Percentiles rank a stretch among this genome's conserved stretches.
Conservation (phyloP, 2,113 vertebrate genomes). For the Hippolais icterina region DNA sequence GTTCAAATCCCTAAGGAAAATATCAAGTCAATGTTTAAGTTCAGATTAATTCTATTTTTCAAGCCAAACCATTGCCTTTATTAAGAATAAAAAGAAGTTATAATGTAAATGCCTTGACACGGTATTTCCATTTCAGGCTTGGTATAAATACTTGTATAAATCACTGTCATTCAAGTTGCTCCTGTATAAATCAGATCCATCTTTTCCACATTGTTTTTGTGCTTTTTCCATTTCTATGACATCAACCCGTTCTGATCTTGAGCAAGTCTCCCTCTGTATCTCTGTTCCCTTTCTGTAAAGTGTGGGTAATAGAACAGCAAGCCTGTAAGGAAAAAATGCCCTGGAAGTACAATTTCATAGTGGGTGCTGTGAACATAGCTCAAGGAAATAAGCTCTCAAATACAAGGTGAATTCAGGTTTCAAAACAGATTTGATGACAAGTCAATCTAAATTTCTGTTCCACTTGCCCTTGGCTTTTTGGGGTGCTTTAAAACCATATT, state of each 20-base stretch:
- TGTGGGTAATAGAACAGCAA: not conserved
- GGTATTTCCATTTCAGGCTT: not conserved
- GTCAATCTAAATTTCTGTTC: not conserved
- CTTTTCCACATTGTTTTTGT: not conserved
- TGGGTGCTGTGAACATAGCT: not conserved
- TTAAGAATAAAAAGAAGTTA: not conserved
- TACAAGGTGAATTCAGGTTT: not conserved
- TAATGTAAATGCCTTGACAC: not conserved
- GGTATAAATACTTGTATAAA: not conserved
- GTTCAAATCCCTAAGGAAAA: not conserved
- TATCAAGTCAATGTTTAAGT: not conserved
- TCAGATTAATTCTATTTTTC: slow-evolving; percentile 8
- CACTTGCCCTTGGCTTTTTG: not conserved
- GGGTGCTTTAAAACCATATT: not conserved
- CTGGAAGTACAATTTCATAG: not conserved
- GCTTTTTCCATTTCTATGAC: not conserved
- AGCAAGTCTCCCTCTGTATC: not conserved
- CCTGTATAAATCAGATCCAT: not conserved
- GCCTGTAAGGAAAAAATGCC: not conserved
- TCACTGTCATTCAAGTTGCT: not conserved
- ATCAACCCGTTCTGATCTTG: not conserved
- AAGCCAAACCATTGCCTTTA: not conserved
- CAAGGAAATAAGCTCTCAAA: not conserved
- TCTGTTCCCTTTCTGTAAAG: not conserved
- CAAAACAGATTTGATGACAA: not conserved